These are phyloP conservation scores for Chloroceryle inda DNA, from an alignment of 2,797 vertebrate species.

Conservation along the genomic window DNA sequence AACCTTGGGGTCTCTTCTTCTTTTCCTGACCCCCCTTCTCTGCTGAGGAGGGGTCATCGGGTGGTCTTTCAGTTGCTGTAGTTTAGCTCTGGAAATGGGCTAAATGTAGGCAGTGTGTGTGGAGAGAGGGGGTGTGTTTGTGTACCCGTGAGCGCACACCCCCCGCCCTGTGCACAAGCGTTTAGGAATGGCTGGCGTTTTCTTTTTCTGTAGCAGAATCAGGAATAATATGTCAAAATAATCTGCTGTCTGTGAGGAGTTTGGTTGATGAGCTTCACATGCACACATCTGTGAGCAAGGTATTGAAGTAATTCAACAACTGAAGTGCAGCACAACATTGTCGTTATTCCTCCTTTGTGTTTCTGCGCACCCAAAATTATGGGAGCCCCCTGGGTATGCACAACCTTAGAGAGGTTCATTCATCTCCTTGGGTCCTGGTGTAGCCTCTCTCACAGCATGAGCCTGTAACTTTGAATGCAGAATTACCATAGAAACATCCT, in stretches of 20 bases:
- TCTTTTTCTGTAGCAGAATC: not conserved
- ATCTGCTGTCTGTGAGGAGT: not conserved
- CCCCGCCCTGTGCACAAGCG: not conserved
- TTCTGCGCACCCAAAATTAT: conserved; percentile 28
- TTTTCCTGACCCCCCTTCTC: not conserved
- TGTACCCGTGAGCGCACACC: too few relatives aligned
- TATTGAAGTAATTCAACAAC: conserved; percentile 60
- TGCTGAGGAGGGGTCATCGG: not conserved
- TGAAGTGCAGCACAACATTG: conserved; percentile 41
- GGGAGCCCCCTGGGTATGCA: conserved; percentile 41
- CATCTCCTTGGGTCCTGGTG: conserved; percentile 36
- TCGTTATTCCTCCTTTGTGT: conserved; percentile 30
- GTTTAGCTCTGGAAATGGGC: not conserved
- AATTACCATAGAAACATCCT: conserved; percentile 59
- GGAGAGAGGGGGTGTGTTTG: not conserved
- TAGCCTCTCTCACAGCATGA: not conserved
- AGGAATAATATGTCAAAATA: conserved; percentile 26
- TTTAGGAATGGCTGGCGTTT: not conserved
- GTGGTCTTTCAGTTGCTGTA: not conserved
- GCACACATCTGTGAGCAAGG: conserved; percentile 54
- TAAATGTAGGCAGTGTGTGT: not conserved
- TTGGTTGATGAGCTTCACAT: conserved; percentile 52
- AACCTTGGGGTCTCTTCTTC: not conserved
- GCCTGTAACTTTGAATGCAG: conserved; percentile 23
- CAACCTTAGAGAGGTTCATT: conserved; percentile 43